Conservation (phyloP, 2,797 vertebrate species). For the Danio aesculapii region DNA sequence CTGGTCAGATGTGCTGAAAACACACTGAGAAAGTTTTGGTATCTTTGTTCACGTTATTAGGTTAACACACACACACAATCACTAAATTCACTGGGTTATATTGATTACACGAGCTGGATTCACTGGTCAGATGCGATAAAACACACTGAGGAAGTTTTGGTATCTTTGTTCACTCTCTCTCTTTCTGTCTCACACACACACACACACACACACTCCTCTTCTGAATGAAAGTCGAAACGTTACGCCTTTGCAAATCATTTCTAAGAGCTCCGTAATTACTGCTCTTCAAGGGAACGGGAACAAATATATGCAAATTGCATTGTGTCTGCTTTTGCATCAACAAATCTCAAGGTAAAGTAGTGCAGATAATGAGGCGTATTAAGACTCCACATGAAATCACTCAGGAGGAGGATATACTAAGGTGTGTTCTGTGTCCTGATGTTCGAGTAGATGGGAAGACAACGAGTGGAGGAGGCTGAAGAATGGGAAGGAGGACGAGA, state of each 20-base stretch:
- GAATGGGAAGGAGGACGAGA: neutral
- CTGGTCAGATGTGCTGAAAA: no score
- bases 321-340: conserved; percentile 67
- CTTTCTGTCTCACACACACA: no score
- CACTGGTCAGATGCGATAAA: no score
- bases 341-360: conserved; percentile 69
- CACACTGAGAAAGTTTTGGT: no score
- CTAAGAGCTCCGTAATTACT: conserved; percentile 65
- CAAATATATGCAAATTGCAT: conserved; percentile 71
- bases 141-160: no score
- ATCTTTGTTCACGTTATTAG: no score
- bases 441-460: conserved; percentile 38
- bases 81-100: no score
- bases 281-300: conserved; percentile 61
- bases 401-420: conserved; percentile 19
- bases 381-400: conserved; percentile 58
- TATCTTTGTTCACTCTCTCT: no score
- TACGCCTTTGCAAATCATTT: conserved; percentile 58
- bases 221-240: conserved; percentile 29
- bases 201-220: neutral
- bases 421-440: conserved; percentile 21
- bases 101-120: no score
- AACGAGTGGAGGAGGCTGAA: conserved; percentile 21
- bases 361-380: conserved; percentile 66
- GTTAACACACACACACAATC: no score